Base-by-base conservation (phyloP, 1,140 invertebrate genomes). In the Coenobita brevimanus region DNA sequence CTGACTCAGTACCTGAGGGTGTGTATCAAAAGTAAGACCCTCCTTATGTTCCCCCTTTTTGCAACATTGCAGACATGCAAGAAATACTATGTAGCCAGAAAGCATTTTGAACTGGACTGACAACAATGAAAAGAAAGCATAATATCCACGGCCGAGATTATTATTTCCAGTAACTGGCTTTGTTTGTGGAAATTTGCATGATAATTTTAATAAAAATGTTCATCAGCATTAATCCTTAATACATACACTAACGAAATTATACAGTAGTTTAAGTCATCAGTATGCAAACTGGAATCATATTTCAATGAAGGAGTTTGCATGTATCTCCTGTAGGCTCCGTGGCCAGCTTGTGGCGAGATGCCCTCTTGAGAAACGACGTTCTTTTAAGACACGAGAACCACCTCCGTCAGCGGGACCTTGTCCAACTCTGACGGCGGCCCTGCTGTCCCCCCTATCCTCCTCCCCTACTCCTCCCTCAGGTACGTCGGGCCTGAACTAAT, bases 241-340 rank as follows among this genome's bases (percentile, higher is more conserved):
- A 54, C 21, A 54, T 54, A 54, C 21, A 54, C n/a, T 8, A 50
- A 17, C 46, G 46, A 8, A 8, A 50, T 8, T 50, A 50, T 50
- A 50, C 17, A 8, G 17, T 50, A 50, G 17, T 50, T 50, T 8
- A 50, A 50, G 6, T 50, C 6, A 8, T 64, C 6, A n/a, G 27
- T 64, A 0, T 33, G 24, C 33, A 38, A 17, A 36, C 21, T 38
- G 17, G 38, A 38, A 38, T 33, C n/a, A 71, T 1, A 43, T 46
- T 43, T 24, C 41, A 36, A 71, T 21, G 41, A 15, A 64, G 60
- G 41, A 24, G 30, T 21, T 30, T 71, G 41, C 67, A 71, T 50
- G 67, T 83, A 33, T 73, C 46, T n/a, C 96, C 96, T 6, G 80
- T 90, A 75, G 90, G 91, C 73, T 83, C 91, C 30, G 89, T 82